These are phyloP conservation scores for Cyclura pinguis DNA, from an alignment of 2,797 vertebrate species.

Conservation along the genomic window DNA sequence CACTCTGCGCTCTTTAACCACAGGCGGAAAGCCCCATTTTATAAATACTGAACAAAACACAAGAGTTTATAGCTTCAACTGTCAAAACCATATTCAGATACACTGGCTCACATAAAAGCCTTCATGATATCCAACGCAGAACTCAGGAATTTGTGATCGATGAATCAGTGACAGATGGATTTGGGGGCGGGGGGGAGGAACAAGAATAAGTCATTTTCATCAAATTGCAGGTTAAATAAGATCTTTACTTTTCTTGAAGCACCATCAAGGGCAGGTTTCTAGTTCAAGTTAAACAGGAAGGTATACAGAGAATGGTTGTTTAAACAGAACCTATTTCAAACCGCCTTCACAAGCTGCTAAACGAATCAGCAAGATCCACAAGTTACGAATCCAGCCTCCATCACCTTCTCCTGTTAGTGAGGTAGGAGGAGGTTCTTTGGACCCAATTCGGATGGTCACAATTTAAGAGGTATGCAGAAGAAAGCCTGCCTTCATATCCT, in stretches of 20 bases:
- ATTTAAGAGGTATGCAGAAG: neutral
- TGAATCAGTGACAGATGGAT: too few species aligned
- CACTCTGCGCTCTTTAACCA: too few species aligned
- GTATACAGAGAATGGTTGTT: slow-evolving; percentile 44
- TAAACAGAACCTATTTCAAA: slow-evolving; percentile 59
- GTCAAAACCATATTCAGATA: too few species aligned
- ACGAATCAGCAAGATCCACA: neutral
- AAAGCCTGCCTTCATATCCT: neutral
- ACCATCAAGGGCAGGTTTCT: slow-evolving; percentile 30
- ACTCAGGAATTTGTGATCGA: neutral
- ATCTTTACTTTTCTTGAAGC: slow-evolving; percentile 75
- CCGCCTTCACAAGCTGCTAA: slow-evolving; percentile 48
- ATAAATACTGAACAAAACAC: too few species aligned
- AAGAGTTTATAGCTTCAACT: too few species aligned
- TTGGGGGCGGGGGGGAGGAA: neutral
- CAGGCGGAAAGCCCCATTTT: too few species aligned
- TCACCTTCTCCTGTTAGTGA: slow-evolving; percentile 20
- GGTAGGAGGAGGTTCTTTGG: slow-evolving; percentile 3
- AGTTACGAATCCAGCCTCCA: neutral
- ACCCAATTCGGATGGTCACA: neutral
- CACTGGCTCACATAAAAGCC: neutral
- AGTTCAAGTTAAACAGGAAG: slow-evolving; percentile 63
- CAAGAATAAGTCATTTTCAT: slow-evolving; percentile 6
- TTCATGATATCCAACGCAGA: neutral
- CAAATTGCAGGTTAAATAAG: slow-evolving; percentile 33